Conservation (phyloP, 2,888 invertebrate species). For the Leptinotarsa peninsularis region DNA sequence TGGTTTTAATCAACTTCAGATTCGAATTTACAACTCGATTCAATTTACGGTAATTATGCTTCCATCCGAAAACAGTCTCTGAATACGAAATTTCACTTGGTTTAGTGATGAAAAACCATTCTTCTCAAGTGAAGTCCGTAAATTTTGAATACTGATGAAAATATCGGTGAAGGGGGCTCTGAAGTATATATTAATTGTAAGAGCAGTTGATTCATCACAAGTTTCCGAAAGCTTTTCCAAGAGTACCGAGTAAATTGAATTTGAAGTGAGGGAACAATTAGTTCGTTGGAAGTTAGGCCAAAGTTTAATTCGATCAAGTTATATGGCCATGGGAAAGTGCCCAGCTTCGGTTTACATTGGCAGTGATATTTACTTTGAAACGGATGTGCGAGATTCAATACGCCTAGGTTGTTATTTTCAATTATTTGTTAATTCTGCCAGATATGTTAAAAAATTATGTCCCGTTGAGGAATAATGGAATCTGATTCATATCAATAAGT, state of each 20-base stretch:
- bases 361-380: neutral
- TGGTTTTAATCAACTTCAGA: too few species aligned
- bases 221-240: neutral
- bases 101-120: too few species aligned
- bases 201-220: neutral
- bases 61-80: too few species aligned
- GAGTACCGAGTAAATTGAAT: slow-evolving; percentile 1
- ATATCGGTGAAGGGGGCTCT: neutral
- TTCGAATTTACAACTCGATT: too few species aligned
- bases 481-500: too few species aligned
- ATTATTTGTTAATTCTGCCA: too few species aligned
- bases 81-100: too few species aligned
- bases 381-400: neutral
- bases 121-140: too few species aligned
- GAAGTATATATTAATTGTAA: neutral
- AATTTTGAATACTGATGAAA: neutral
- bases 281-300: neutral
- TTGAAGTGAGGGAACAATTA: neutral
- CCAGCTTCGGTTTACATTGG: neutral
- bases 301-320: slow-evolving; percentile 7
- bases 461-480: too few species aligned
- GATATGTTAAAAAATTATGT: too few species aligned
- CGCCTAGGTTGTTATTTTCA: too few species aligned
- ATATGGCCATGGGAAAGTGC: neutral
- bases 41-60: too few species aligned